Percentiles rank a stretch among this genome's conserved stretches.
phyloP scores from a whole-genome alignment of 2,888 invertebrate species.

The Drosophila diplacantha region DNA sequence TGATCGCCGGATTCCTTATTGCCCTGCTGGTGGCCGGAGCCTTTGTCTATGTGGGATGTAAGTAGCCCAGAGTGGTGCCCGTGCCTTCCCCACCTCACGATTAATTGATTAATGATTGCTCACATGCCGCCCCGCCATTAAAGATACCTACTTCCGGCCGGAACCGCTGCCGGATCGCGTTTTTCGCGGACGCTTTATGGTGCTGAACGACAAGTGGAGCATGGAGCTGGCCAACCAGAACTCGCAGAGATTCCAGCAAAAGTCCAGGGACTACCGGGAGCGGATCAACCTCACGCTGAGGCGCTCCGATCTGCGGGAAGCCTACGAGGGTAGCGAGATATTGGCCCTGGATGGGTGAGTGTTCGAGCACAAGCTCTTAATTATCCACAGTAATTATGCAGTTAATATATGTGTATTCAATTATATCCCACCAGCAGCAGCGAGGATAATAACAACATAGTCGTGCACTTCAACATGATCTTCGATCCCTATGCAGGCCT shows the following conservation, averaged over 20 bases:
- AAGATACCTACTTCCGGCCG: slow-evolving; percentile 78
- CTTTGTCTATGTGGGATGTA: slow-evolving; percentile 82
- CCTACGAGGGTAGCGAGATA: slow-evolving; percentile 88
- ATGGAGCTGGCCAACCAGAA: slow-evolving; percentile 83
- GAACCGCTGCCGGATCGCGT: slow-evolving; percentile 87
- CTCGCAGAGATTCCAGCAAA: slow-evolving; percentile 84
- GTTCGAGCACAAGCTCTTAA: background rate
- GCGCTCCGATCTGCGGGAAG: slow-evolving; percentile 85
- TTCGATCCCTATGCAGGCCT: slow-evolving; percentile 87
- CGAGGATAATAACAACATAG: slow-evolving; percentile 83
- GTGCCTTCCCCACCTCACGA: too few relatives aligned
- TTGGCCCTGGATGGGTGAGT: slow-evolving; percentile 90
- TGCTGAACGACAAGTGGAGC: slow-evolving; percentile 84
- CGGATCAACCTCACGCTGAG: slow-evolving; percentile 86
- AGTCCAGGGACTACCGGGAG: slow-evolving; percentile 86
- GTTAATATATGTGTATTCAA: background rate
- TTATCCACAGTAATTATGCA: background rate
- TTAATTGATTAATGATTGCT: background rate
- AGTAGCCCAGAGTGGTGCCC: slow-evolving; percentile 68
- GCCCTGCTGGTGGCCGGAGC: slow-evolving; percentile 86
- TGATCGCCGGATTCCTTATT: slow-evolving; percentile 89
- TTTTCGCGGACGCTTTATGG: slow-evolving; percentile 89
- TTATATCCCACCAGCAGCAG: slow-evolving; percentile 76
- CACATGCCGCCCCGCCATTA: background rate
- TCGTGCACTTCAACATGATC: slow-evolving; percentile 90